Base-by-base conservation (phyloP, 2,113 vertebrate genomes). In the Arvicanthis niloticus region DNA sequence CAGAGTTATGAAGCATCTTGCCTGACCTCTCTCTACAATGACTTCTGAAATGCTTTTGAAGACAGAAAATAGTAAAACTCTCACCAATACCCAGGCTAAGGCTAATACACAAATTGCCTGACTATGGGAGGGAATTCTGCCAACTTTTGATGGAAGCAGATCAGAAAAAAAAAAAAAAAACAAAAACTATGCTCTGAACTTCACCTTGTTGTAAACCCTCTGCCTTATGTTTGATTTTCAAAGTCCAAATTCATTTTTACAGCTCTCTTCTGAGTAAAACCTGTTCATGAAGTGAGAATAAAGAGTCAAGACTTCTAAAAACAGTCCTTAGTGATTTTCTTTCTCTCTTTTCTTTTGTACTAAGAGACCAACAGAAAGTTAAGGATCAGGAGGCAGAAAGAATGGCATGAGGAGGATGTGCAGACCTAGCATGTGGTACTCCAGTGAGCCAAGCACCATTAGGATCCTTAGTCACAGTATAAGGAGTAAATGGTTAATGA, bases 201-300 rank as follows among this genome's bases (percentile, higher is more conserved):
- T 91, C 16, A 91, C 34, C 62, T 72, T 91, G 22, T 45, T 91
- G 40, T 70, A 95, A 91, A 89, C 10, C n/a, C 13, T 70, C 16
- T 80, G 60, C 58, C 78, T 82, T 96, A 7, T 40, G 26, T 78
- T 95, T 96, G 60, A 89, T 92, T 91, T 97, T 95, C 84, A 97
- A 80, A 95, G 90, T 53, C 26, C 16, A 58, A 75, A 84, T 91
- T 94, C 56, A 89, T 88, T 88, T 96, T 68, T n/a, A 42, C 80
- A 88, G 84, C 17, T 68, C 34, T 58, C 19, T 84, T 80, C 48
- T 34, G 6, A 80, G 53, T 88, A 70, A 91, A 96, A 84, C 53
- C 48, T 91, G 37, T 73, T 67, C 51, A 89, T 88, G 26, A 93
- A 53, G 10, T 80, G 42, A 93, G 42, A 93, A 97, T 26, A 80